Base-by-base conservation (phyloP, 2,113 vertebrate genomes). In the Ploceus nigricollis region DNA sequence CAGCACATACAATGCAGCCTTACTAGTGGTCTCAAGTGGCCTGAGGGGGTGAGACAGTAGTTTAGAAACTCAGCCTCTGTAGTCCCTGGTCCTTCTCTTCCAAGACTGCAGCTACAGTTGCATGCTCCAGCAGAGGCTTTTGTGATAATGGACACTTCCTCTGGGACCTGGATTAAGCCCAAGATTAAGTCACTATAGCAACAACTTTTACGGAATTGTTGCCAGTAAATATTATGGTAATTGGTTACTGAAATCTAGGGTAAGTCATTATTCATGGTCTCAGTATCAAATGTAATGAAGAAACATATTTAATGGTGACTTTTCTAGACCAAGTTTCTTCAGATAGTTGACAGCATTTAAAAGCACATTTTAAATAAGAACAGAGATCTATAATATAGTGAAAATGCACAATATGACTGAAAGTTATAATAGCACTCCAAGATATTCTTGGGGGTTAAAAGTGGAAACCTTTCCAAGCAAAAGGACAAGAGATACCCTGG, bases 201-300 rank as follows among this genome's bases (percentile, higher is more conserved):
- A 95, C 75, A 91, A 73, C 20, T 78, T 94, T 95, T 92, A 93
- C 1, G 0, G 60, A 90, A 48, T 53, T 3, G 5, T 92, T 96
- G 86, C 85, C 93, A 96, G 70, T 95, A 96, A 97, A 96, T 95
- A 96, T 95, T 96, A 69, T 82, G 72, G 48, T 42, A 66, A 91
- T 93, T 71, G 58, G 86, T 95, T 93, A 93, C 90, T 93, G 80
- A 95, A 95, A 87, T 85, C 83, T 87, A 78, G 63, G 39, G 27
- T 85, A 96, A 63, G 31, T 47, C 75, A 90, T 87, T 93, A 91
- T 77, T 94, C 92, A 72, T 82, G 54, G 50, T 14, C 56, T 92
- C 5, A 2, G 15, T 79, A 96, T 87, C 71, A 94, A 85, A 82
- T 89, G 44, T 56, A 88, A 87, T 28, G 65, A 84, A 82, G 51